Evolutionary conservation across 2,797 vertebrate genomes (phyloP), one percentile per base, ranked within the genome.

Genomic region (Mus caroli): DNA sequence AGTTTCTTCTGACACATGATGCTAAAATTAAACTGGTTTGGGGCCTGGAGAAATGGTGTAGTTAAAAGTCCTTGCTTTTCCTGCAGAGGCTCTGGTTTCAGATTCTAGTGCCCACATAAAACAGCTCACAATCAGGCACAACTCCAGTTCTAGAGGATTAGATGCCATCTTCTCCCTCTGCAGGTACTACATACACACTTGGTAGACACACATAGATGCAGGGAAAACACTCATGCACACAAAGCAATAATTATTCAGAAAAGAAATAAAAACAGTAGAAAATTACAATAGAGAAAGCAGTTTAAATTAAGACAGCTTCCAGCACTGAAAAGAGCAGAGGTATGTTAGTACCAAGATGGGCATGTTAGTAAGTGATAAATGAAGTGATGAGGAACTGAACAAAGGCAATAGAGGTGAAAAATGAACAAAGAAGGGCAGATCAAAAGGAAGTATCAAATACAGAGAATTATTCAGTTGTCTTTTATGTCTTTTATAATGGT

Each of bases 331-430:
- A 92, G 22, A 91, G 62, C 43, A n/a, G n/a, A 83, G 14, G 86
- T 28, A 71, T 73, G 8, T 37, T 71, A 71, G 19, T 71, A 89
- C 6, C 4, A 69, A 80, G 43, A 79, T 69, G 34, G 31, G 0
- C 75, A 80, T 79, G 79, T 71, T 88, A 54, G 12, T 87, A 76
- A 83, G 31, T 11, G 14, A 40, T 24, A 62, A 91, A 52, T 76
- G 34, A 89, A 94, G 28, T 79, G 22, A 80, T 83, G 43, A 84
- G 4, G 26, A 96, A 90, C 22, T 87, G 5, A 91, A 87, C 15
- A 89, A 89, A 92, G 24, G 40, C 90, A 91, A 89, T 77, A 15
- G 3, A 94, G 76, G 40, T 64, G 12, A 20, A 85, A 94, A 88
- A 71, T 86, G 31, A 82, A 75, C 17, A 86, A 43, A 12, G 19